Evolutionary conservation across 2,113 vertebrate species (phyloP).

Genomic region (Burhinus oedicnemus): DNA sequence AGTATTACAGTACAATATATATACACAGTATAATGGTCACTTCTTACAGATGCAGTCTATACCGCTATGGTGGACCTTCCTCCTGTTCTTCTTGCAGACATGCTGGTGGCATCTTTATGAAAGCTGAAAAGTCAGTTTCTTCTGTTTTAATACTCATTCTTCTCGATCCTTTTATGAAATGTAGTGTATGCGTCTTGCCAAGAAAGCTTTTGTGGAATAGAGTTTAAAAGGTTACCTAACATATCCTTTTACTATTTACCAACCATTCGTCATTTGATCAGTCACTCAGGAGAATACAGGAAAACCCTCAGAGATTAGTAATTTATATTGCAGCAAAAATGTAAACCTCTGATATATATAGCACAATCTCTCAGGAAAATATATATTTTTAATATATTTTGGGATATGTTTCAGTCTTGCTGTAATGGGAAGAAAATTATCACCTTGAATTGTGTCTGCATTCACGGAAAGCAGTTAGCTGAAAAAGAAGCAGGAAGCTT

Average conservation of each 20-base stretch:
- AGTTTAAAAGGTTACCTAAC: conserved; percentile 16
- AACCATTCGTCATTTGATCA: conserved; percentile 45
- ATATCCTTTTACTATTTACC: conserved; percentile 46
- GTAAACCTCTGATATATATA: conserved; percentile 76
- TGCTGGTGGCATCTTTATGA: conserved; percentile 68
- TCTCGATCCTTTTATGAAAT: conserved; percentile 64
- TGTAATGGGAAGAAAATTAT: conserved; percentile 80
- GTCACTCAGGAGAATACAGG: conserved; percentile 51
- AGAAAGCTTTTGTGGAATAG: conserved; percentile 54
- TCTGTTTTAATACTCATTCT: conserved; percentile 22
- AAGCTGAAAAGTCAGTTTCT: conserved; percentile 55
- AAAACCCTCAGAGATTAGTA: conserved; percentile 72
- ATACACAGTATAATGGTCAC: conserved; percentile 77
- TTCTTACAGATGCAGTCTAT: conserved; percentile 69
- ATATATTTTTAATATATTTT: conserved; percentile 80
- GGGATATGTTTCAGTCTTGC: conserved; percentile 84
- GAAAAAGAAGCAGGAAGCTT: conserved; percentile 62
- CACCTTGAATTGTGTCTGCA: conserved; percentile 78
- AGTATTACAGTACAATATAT: conserved; percentile 78
- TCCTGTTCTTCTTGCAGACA: conserved; percentile 42
- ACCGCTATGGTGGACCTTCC: conserved; percentile 60
- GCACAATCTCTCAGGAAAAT: conserved; percentile 77
- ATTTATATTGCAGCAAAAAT: conserved; percentile 77
- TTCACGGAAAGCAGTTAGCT: conserved; percentile 92
- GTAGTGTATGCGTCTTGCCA: conserved; percentile 72